A percentile compares a stretch with the other conserved stretches of the same genome.
Evolutionary conservation across 2,797 vertebrate genomes (phyloP).

Genomic region (Halcyon smyrnensis): DNA sequence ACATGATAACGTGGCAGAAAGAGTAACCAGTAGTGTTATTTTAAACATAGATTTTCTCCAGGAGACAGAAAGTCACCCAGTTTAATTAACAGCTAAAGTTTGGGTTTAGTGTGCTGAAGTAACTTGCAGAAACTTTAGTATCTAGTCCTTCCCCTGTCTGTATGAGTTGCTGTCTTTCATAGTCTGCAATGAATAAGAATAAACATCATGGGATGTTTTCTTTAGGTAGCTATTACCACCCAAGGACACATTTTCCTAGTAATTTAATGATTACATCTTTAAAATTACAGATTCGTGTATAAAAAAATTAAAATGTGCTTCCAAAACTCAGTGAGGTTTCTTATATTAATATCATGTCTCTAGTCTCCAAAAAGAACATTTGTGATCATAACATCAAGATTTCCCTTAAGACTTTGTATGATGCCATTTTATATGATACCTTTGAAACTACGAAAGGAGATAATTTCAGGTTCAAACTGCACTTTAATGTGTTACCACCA

Average conservation of each 20-base stretch:
- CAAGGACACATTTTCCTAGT: background rate
- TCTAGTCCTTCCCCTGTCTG: background rate
- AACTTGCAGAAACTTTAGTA: background rate
- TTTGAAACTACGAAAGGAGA: conserved; percentile 5
- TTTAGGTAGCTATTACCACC: background rate
- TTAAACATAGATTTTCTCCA: background rate
- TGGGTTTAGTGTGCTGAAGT: background rate
- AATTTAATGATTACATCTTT: conserved; percentile 12
- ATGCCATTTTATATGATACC: background rate
- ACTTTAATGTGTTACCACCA: background rate
- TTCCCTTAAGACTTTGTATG: background rate
- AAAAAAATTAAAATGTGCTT: background rate
- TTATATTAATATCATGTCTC: background rate
- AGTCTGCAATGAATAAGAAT: background rate
- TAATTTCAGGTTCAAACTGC: conserved; percentile 22
- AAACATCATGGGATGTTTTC: background rate
- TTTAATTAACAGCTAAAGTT: background rate
- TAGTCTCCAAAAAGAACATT: background rate
- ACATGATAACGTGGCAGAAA: background rate
- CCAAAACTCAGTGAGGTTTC: background rate
- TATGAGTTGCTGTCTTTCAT: background rate
- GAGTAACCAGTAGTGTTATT: background rate
- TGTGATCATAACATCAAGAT: background rate
- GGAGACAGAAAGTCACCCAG: background rate
- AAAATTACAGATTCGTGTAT: background rate